phyloP scores from a whole-genome alignment of 2,797 vertebrate genomes.

The Cichlasoma orientale region DNA sequence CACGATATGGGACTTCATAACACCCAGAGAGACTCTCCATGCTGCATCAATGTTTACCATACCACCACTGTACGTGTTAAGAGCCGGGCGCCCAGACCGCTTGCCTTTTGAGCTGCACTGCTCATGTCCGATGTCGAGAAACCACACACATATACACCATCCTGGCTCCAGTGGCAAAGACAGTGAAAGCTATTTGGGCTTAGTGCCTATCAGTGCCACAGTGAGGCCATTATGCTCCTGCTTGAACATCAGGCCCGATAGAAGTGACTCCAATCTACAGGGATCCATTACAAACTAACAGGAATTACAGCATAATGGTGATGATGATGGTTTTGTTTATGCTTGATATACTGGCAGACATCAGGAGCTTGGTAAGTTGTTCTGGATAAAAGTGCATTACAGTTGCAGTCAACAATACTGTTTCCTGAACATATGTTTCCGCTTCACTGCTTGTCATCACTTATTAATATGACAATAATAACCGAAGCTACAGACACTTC shows the following conservation, averaged over 20 bases:
- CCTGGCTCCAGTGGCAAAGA: conserved; percentile 24
- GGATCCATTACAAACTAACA: conserved; percentile 20
- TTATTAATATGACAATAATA: neutral
- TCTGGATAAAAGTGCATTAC: neutral
- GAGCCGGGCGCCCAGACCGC: conserved; percentile 31
- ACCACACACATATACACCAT: neutral
- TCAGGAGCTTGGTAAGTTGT: neutral
- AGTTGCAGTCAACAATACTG: neutral
- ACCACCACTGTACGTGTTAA: conserved; percentile 36
- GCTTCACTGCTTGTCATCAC: neutral
- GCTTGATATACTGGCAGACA: neutral
- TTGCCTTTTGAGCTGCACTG: conserved; percentile 16
- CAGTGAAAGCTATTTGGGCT: conserved; percentile 53
- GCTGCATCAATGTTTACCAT: conserved; percentile 45
- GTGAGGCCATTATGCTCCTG: conserved; percentile 56
- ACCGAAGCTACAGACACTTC: neutral
- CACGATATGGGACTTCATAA: conserved; percentile 25
- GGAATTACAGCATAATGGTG: conserved; percentile 2
- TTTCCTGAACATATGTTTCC: neutral
- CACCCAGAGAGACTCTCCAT: conserved; percentile 26
- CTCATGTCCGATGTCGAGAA: conserved; percentile 56
- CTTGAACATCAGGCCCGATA: conserved; percentile 32
- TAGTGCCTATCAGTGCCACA: conserved; percentile 63
- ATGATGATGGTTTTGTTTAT: conserved; percentile 9
- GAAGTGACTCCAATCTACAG: conserved; percentile 7